A percentile compares a stretch with the other conserved stretches of the same genome.
Evolutionary conservation across 2,113 vertebrate species (phyloP).

Genomic region (Gymnarchus niloticus): DNA sequence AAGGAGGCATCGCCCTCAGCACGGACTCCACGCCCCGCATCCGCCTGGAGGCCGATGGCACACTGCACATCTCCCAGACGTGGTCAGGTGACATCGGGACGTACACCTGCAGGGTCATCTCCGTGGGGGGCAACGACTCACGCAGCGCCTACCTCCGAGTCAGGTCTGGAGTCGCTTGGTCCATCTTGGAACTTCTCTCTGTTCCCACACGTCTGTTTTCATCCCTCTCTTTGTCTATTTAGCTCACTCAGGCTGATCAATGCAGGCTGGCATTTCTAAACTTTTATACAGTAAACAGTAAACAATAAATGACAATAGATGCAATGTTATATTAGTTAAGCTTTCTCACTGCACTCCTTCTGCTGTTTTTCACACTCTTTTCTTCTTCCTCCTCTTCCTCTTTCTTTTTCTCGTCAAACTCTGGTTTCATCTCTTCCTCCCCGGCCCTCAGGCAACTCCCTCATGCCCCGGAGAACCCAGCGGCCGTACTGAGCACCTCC

Average conservation of each 20-base stretch:
- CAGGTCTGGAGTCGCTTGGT: slow-evolving; percentile 61
- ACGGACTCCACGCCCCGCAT: slow-evolving; percentile 69
- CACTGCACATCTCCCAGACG: slow-evolving; percentile 91
- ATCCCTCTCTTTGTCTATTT: background rate
- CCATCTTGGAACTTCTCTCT: background rate
- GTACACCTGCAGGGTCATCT: slow-evolving; percentile 89
- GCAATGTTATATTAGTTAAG: background rate
- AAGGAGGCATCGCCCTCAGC: slow-evolving; percentile 69
- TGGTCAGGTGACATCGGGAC: slow-evolving; percentile 98
- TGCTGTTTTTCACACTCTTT: slow-evolving; percentile 5
- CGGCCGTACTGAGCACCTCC: slow-evolving; percentile 66
- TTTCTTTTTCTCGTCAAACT: slow-evolving; percentile 29
- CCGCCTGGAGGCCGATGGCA: slow-evolving; percentile 73
- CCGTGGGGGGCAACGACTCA: slow-evolving; percentile 88
- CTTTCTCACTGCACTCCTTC: slow-evolving; percentile 22
- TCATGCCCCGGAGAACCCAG: slow-evolving; percentile 82
- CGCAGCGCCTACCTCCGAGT: slow-evolving; percentile 85
- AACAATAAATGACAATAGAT: background rate
- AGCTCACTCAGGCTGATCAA: background rate
- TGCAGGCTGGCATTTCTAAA: background rate
- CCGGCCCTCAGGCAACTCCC: slow-evolving; percentile 78
- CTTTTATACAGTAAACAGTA: background rate
- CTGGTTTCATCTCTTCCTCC: slow-evolving; percentile 34
- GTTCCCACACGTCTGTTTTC: too few relatives aligned
- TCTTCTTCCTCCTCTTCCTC: slow-evolving; percentile 27